These are phyloP conservation scores for Threskiornis aethiopicus DNA, from an alignment of 2,797 vertebrate species.

Conservation along the genomic window DNA sequence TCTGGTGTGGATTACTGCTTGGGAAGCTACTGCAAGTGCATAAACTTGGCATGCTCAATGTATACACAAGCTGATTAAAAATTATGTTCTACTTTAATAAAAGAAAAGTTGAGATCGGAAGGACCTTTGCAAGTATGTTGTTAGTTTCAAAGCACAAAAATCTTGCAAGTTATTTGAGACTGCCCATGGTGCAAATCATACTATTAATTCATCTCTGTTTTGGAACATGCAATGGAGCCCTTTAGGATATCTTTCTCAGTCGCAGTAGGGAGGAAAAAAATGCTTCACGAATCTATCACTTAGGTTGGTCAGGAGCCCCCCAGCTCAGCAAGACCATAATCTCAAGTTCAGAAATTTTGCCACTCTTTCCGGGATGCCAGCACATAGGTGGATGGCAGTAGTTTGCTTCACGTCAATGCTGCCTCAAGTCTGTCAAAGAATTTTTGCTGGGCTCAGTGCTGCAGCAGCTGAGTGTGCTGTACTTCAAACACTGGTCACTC, in stretches of 20 bases:
- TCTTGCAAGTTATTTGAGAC: background rate
- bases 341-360: background rate
- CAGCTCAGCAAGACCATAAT: no score
- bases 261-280: background rate
- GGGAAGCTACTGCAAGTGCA: background rate
- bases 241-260: background rate
- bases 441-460: background rate
- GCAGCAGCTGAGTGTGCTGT: background rate
- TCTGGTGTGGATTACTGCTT: background rate
- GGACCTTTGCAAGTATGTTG: background rate
- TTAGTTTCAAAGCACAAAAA: background rate
- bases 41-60: background rate
- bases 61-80: background rate
- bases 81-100: background rate
- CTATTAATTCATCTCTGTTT: background rate
- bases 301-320: background rate
- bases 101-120: background rate
- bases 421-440: fast-evolving
- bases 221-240: fast-evolving
- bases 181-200: background rate
- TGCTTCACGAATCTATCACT: background rate
- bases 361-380: background rate
- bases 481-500: background rate
- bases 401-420: background rate
- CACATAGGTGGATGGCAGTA: fast-evolving